phyloP scores from a whole-genome alignment of 2,113 vertebrate genomes.

The Chloropsis cyanopogon region DNA sequence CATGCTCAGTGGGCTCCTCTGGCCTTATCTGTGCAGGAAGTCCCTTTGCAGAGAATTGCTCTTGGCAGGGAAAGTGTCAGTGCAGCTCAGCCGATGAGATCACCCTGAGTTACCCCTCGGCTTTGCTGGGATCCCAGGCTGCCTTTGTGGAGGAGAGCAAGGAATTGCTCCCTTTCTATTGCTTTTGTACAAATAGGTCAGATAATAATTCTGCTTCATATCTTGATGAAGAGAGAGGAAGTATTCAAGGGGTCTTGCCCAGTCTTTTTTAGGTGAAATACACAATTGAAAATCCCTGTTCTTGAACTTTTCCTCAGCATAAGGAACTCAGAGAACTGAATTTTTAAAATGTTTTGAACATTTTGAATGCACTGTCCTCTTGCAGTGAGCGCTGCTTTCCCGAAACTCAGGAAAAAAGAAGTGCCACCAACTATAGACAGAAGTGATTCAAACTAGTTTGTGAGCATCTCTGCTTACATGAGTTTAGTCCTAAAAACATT shows the following conservation, averaged over 20 bases:
- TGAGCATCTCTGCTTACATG: not conserved
- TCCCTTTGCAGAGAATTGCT: constrained; percentile 52
- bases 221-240: not conserved
- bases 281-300: not conserved
- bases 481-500: not conserved
- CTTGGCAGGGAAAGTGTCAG: constrained; percentile 46
- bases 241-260: not conserved
- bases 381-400: not conserved
- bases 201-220: not conserved
- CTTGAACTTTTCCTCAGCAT: not conserved
- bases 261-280: not conserved
- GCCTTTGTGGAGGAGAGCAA: not conserved
- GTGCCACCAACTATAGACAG: not conserved
- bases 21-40: constrained; percentile 48
- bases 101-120: not conserved
- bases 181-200: not conserved
- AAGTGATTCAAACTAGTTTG: not conserved
- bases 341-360: not conserved
- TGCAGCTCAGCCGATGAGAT: constrained; percentile 19
- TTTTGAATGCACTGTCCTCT: not conserved
- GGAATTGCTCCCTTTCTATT: not conserved
- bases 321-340: not conserved
- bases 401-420: not conserved
- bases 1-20: not conserved
- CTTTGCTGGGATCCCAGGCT: not conserved